Evolutionary conservation across 2,797 vertebrate genomes (phyloP).

Genomic region (Chelon labrosus): DNA sequence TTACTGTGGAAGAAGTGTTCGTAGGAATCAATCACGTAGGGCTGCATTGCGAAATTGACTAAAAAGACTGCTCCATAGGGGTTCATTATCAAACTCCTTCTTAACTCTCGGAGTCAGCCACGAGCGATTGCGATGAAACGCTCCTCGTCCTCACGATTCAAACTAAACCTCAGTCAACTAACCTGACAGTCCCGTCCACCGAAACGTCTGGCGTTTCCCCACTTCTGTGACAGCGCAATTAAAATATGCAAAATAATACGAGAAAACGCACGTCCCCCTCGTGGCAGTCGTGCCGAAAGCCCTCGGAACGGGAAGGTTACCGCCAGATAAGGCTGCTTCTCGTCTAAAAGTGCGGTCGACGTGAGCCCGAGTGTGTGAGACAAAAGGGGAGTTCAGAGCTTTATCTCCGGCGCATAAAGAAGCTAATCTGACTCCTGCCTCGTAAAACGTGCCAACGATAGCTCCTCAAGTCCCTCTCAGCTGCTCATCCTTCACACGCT

Average conservation of each 20-base stretch:
- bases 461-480: slow-evolving; percentile 26
- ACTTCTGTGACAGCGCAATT: slow-evolving; percentile 65
- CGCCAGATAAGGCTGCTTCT: slow-evolving; percentile 65
- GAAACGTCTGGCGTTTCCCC: slow-evolving; percentile 33
- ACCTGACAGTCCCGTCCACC: slow-evolving; percentile 29
- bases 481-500: neutral
- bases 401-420: slow-evolving; percentile 44
- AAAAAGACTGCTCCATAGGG: slow-evolving; percentile 8
- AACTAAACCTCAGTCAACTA: slow-evolving; percentile 2
- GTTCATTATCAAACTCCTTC: slow-evolving; percentile 10
- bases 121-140: neutral
- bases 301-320: slow-evolving; percentile 54
- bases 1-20: neutral
- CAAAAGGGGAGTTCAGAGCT: slow-evolving; percentile 34
- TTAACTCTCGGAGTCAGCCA: slow-evolving; percentile 22
- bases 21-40: no score
- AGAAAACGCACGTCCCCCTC: slow-evolving; percentile 64
- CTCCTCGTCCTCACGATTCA: slow-evolving; percentile 13
- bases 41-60: no score
- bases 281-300: slow-evolving; percentile 49
- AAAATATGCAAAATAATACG: slow-evolving; percentile 79
- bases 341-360: slow-evolving; percentile 44
- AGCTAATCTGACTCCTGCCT: slow-evolving; percentile 37
- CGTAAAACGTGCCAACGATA: slow-evolving; percentile 8
- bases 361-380: slow-evolving; percentile 26